These are phyloP conservation scores for Manduca sexta DNA, from an alignment of 1,140 invertebrate species.

Conservation along the genomic window DNA sequence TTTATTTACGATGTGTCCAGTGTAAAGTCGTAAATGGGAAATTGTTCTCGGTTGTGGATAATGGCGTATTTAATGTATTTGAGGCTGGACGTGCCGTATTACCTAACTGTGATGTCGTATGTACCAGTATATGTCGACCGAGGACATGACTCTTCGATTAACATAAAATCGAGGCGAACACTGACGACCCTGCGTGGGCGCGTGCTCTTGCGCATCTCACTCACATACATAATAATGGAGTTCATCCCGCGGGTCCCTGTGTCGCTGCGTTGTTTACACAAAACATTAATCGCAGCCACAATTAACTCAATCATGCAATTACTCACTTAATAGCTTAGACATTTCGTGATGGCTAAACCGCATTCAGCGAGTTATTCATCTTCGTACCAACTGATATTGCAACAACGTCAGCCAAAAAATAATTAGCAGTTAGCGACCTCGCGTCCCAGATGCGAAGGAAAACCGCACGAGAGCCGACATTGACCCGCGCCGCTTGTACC, in stretches of 20 bases:
- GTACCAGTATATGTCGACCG: slow-evolving; percentile 16
- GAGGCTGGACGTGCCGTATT: slow-evolving; percentile 37
- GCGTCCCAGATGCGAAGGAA: slow-evolving; percentile 26
- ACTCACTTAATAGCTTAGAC: slow-evolving; percentile 16
- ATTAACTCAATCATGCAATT: slow-evolving; percentile 7
- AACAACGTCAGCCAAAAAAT: slow-evolving; percentile 48
- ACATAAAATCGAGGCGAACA: slow-evolving; percentile 60
- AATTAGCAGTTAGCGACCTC: slow-evolving; percentile 58
- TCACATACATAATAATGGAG: background rate
- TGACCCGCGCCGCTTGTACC: slow-evolving; percentile 25
- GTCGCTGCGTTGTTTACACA: background rate
- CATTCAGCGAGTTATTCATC: slow-evolving; percentile 35
- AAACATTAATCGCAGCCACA: slow-evolving; percentile 5
- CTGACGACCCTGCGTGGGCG: slow-evolving; percentile 51
- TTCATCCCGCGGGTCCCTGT: too few relatives aligned
- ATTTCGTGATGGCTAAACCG: slow-evolving; percentile 38
- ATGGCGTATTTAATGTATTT: slow-evolving; percentile 49
- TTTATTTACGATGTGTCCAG: background rate
- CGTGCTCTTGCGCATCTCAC: slow-evolving; percentile 18
- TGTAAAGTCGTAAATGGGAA: slow-evolving; percentile 54
- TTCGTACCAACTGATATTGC: slow-evolving; percentile 33
- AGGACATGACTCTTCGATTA: slow-evolving; percentile 69
- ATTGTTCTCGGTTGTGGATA: slow-evolving; percentile 44
- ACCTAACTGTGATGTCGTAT: slow-evolving; percentile 35
- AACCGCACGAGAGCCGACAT: slow-evolving; percentile 46